Evolutionary conservation across 2,113 vertebrate genomes (phyloP), one percentile per base, ranked within the genome.

Genomic region (Nannobrachium achirus): DNA sequence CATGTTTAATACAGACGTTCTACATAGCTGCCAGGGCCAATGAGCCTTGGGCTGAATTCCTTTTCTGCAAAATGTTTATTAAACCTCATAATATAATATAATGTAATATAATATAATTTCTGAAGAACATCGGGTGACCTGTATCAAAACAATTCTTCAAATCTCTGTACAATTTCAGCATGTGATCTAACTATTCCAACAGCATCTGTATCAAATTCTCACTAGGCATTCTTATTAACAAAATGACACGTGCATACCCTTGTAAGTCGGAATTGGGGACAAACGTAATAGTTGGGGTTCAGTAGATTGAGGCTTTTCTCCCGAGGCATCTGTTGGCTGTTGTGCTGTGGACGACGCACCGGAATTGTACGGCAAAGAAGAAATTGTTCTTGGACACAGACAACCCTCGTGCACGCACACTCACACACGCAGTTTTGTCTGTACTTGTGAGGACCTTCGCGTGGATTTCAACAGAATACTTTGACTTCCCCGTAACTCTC

Each of bases 301-400:
- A 19, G 59, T 61, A 89, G 86, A 88, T 87, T 86, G 84, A 86
- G 67, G 60, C 70, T 81, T 80, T 71, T 73, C 39, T 40, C 16
- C 71, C 57, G 66, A 60, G 39, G 53, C 56, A 63, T 81, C 56
- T 79, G 67, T 56, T 69, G 56, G 19, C 51, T 62, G 40, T 51
- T 25, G 9, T 44, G 25, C 25, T 33, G 25, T 33, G 25, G 25
- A 33, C 6, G 25, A 33, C 25, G 25, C 25, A 5, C 25, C 25
- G 56, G 65, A 6, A 66, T 55, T 63, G 49, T 78, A 52, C 71
- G 73, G 45, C 15, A 75, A n/a, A n/a, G n/a, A n/a, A n/a, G 55
- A 63, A 50, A 63, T 57, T 7, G 73, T 41, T 57, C 49, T 33
- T 33, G 3, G 6, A 51, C 58, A 68, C 68, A 44, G 46, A 69